These are phyloP conservation scores for Gallinago stenura DNA, from an alignment of 2,797 vertebrate species.

Conservation along the genomic window DNA sequence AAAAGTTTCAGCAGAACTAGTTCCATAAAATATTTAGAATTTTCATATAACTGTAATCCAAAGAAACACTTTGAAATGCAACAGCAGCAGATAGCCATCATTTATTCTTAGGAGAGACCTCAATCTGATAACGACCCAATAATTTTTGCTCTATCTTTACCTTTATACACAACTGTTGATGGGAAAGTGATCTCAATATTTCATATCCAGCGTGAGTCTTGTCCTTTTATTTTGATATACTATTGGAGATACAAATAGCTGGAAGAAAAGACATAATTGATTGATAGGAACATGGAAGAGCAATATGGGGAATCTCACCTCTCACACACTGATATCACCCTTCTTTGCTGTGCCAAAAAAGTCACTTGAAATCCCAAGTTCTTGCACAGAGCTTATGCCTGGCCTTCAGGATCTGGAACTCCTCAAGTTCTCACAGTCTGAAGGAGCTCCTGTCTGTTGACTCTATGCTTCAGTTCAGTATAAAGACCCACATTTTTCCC, in stretches of 20 bases:
- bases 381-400: neutral
- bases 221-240: neutral
- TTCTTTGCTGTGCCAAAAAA: neutral
- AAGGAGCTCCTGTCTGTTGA: neutral
- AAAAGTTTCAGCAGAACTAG: neutral
- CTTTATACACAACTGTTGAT: neutral
- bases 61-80: neutral
- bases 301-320: neutral
- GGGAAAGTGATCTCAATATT: neutral
- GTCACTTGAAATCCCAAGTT: neutral
- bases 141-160: neutral
- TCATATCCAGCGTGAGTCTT: neutral
- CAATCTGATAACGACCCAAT: neutral
- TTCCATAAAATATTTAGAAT: neutral
- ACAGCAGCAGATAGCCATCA: neutral
- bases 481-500: neutral
- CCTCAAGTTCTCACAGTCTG: neutral
- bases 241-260: neutral
- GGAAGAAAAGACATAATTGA: neutral
- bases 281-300: neutral
- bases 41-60: neutral
- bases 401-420: neutral
- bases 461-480: neutral
- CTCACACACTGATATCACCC: neutral
- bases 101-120: neutral